Conservation (phyloP, 2,797 vertebrate species). For the Pelodytes ibericus region DNA sequence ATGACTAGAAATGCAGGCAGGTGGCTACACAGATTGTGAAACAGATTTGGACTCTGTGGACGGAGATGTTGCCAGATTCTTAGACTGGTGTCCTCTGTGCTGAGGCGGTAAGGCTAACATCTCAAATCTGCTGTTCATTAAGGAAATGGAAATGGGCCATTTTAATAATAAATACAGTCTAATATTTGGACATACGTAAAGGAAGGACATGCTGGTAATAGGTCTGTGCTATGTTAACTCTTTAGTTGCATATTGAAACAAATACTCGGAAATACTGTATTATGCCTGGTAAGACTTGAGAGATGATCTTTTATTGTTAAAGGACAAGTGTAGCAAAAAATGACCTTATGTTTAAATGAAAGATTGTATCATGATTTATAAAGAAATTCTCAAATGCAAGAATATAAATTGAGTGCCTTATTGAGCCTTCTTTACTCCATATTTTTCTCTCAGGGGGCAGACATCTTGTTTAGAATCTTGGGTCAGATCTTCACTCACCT, state of each 20-base stretch:
- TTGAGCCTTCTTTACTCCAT: no score
- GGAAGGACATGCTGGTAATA: constrained; percentile 14
- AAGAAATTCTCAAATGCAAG: no score
- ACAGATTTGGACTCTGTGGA: constrained; percentile 26
- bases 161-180: constrained; percentile 25
- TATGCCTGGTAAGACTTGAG: no score
- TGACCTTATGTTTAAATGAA: no score
- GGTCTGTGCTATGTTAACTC: not conserved
- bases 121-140: constrained; percentile 24
- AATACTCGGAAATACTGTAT: no score
- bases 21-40: constrained; percentile 36
- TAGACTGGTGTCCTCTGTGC: constrained; percentile 6
- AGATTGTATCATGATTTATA: no score
- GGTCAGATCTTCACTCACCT: no score
- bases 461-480: no score
- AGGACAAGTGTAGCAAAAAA: no score
- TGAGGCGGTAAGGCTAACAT: constrained; percentile 14
- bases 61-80: constrained; percentile 15
- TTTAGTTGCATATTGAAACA: not conserved
- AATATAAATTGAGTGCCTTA: no score
- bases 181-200: constrained; percentile 5
- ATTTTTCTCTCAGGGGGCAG: no score
- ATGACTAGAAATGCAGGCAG: constrained; percentile 8
- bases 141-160: constrained; percentile 12
- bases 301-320: no score